A percentile compares a stretch with the other conserved stretches of the same genome.
Evolutionary conservation across 2,888 invertebrate species (phyloP).

Genomic region (Heliconius ismenius): DNA sequence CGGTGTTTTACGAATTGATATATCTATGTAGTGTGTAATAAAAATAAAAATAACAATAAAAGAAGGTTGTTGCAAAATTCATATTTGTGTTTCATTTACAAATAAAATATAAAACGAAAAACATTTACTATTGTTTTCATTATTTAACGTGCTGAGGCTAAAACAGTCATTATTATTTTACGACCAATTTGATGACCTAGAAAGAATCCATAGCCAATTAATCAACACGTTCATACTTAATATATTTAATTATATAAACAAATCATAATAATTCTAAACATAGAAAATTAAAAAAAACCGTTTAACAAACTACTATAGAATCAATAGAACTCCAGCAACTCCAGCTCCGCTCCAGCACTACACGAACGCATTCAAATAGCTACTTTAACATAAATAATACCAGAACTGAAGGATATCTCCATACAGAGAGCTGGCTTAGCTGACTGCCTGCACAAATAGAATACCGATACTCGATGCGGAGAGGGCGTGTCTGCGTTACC

Average conservation of each 20-base stretch:
- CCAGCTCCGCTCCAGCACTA: slow-evolving; percentile 15
- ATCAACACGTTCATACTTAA: neutral
- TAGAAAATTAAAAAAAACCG: slow-evolving; percentile 30
- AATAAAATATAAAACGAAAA: too few species aligned
- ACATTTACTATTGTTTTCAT: too few species aligned
- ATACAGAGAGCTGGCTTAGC: slow-evolving; percentile 37
- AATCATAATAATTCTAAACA: neutral
- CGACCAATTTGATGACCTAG: neutral
- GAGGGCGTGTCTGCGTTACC: slow-evolving; percentile 58
- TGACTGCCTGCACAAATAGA: slow-evolving; percentile 60
- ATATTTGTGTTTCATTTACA: too few species aligned
- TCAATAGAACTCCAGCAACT: slow-evolving; percentile 28
- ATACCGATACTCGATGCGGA: slow-evolving; percentile 60
- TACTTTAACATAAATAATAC: slow-evolving; percentile 47
- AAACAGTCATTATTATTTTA: neutral
- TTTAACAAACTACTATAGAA: slow-evolving; percentile 28
- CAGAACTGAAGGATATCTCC: slow-evolving; percentile 36
- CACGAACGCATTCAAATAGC: slow-evolving; percentile 60
- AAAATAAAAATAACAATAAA: too few species aligned
- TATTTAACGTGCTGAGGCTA: neutral
- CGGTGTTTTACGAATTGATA: neutral
- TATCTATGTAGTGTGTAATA: neutral
- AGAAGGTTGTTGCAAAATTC: too few species aligned
- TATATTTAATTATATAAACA: neutral
- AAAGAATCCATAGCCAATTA: neutral